Conservation (phyloP, 2,888 invertebrate genomes). For the Erebia aethiops region DNA sequence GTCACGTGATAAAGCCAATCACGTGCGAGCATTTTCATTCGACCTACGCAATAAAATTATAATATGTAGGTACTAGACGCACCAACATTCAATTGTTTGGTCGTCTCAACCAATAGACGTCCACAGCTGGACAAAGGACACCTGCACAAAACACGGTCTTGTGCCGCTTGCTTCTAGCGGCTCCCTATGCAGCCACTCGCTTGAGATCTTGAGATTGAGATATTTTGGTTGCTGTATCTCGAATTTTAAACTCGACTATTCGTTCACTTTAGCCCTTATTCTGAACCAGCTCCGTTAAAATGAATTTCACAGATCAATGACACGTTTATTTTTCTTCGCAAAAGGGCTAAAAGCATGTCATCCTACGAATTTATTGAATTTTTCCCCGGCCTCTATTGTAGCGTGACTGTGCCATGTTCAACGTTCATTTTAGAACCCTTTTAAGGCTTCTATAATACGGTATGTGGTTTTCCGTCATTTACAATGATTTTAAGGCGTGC, state of each 20-base stretch:
- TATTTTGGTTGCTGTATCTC: too few relatives aligned
- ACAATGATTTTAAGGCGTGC: not conserved
- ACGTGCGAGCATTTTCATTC: too few relatives aligned
- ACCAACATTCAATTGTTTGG: too few relatives aligned
- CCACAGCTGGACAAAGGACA: too few relatives aligned
- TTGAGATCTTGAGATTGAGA: too few relatives aligned
- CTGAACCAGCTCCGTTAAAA: not conserved
- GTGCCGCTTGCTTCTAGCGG: too few relatives aligned
- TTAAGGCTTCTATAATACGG: constrained; percentile 2
- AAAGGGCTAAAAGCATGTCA: constrained; percentile 3
- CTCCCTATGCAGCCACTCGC: too few relatives aligned
- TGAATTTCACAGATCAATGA: not conserved
- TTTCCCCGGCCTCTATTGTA: not conserved
- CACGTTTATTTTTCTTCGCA: not conserved
- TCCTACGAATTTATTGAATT: constrained; percentile 11
- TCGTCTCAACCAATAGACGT: too few relatives aligned
- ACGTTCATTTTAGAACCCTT: constrained; percentile 7
- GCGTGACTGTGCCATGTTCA: constrained; percentile 8
- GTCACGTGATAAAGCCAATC: too few relatives aligned
- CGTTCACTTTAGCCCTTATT: not conserved
- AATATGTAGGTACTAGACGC: too few relatives aligned
- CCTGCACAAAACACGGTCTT: too few relatives aligned
- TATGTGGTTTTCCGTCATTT: not conserved
- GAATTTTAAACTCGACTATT: not conserved
- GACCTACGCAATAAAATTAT: too few relatives aligned